Evolutionary conservation across 2,113 vertebrate species (phyloP).

Genomic region (Cavia aperea): DNA sequence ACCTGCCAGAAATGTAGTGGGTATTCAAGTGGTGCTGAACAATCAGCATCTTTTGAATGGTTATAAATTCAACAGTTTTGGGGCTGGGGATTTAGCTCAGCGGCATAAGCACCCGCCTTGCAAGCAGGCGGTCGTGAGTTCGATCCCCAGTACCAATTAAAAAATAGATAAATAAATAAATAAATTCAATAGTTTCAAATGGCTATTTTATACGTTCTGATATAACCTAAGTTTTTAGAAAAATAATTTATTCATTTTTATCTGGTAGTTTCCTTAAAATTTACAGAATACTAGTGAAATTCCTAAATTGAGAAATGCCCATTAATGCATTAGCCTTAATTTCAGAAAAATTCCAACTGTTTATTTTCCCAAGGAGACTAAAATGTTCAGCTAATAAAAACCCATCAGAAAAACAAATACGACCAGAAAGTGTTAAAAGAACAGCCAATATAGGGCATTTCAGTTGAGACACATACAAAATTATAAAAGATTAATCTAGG

Average conservation of each 20-base stretch:
- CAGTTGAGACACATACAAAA: slow-evolving; percentile 23
- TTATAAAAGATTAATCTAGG: background rate
- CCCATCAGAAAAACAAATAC: slow-evolving; percentile 10
- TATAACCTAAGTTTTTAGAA: slow-evolving; percentile 6
- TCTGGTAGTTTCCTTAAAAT: slow-evolving; percentile 42
- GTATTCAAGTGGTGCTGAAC: background rate
- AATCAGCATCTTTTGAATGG: slow-evolving; percentile 6
- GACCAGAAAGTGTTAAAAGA: slow-evolving; percentile 33
- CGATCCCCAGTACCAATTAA: too few relatives aligned
- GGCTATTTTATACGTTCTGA: slow-evolving; percentile 19
- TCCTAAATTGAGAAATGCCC: slow-evolving; percentile 52
- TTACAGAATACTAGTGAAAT: slow-evolving; percentile 24
- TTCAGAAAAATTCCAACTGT: slow-evolving; percentile 44
- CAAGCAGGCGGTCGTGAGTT: too few relatives aligned
- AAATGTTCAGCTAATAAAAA: slow-evolving; percentile 59
- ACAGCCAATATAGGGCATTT: background rate
- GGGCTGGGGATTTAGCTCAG: too few relatives aligned
- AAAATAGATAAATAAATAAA: background rate
- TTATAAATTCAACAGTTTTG: slow-evolving; percentile 9
- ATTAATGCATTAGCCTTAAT: slow-evolving; percentile 41
- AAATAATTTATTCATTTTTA: slow-evolving; percentile 44
- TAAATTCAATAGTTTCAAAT: slow-evolving; percentile 36
- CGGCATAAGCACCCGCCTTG: too few relatives aligned
- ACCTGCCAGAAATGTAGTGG: background rate
- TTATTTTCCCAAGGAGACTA: slow-evolving; percentile 52